Evolutionary conservation across 2,113 vertebrate genomes (phyloP).

Genomic region (Bothrops jararaca): DNA sequence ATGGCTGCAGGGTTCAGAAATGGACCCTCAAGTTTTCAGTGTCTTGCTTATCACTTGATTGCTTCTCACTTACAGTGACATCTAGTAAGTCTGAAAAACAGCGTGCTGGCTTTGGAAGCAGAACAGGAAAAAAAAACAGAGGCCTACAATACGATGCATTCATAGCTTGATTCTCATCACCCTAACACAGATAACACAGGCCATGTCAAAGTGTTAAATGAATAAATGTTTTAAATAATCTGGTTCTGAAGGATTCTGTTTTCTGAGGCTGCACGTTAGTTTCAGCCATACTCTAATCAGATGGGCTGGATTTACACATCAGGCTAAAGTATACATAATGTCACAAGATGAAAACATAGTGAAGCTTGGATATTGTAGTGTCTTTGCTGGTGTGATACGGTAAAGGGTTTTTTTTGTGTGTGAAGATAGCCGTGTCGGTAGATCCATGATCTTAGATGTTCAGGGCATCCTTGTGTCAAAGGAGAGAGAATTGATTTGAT

Average conservation of each 20-base stretch:
- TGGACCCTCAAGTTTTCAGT: not conserved
- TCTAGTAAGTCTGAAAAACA: not conserved
- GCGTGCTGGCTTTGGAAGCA: not conserved
- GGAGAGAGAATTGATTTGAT: not conserved
- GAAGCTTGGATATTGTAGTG: not conserved
- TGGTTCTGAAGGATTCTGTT: not conserved
- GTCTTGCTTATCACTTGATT: not conserved
- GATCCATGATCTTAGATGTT: not conserved
- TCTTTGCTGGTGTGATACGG: not conserved
- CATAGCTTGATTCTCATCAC: not conserved
- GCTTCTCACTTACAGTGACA: not conserved
- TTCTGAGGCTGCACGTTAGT: not conserved
- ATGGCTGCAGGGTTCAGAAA: slow-evolving; percentile 33
- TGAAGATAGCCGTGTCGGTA: not conserved
- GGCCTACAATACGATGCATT: not conserved
- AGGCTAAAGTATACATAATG: not conserved
- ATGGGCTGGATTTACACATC: not conserved
- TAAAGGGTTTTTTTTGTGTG: not conserved
- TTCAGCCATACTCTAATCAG: not conserved
- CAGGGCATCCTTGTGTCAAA: not conserved
- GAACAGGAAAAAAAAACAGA: not conserved
- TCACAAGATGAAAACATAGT: not conserved
- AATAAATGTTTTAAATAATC: not conserved
- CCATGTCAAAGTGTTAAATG: not conserved
- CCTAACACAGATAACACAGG: not conserved